These are phyloP conservation scores for Platycercus adscitus DNA, from an alignment of 2,113 vertebrate species.

Conservation along the genomic window DNA sequence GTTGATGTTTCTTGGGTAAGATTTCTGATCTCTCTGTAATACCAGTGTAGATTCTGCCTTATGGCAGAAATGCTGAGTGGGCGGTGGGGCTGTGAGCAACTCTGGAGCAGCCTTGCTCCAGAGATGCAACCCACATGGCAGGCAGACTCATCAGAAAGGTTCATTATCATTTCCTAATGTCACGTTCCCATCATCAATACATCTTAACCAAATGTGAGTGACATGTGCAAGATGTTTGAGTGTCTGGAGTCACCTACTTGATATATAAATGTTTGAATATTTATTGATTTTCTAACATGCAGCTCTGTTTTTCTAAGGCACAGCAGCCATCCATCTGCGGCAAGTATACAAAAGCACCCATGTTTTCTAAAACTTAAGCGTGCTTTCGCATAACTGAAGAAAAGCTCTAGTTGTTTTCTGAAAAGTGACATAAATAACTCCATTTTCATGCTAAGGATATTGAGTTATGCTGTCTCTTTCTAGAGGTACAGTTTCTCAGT, in stretches of 20 bases:
- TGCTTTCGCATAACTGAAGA: not conserved
- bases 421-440: constrained; percentile 32
- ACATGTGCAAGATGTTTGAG: not conserved
- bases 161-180: constrained; percentile 50
- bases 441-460: not conserved
- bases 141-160: constrained; percentile 4
- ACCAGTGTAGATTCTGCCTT: not conserved
- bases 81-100: not conserved
- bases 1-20: not conserved
- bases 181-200: not conserved
- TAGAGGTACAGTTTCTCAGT: not conserved
- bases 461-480: constrained; percentile 25
- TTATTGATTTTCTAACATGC: not conserved
- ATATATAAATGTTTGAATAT: constrained; percentile 36
- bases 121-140: not conserved
- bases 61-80: not conserved
- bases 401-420: not conserved
- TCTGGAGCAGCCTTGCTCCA: not conserved
- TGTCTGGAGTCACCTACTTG: constrained; percentile 30
- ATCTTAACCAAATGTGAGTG: not conserved
- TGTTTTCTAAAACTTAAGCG: constrained; percentile 2
- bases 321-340: constrained; percentile 4
- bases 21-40: not conserved
- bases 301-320: constrained; percentile 5
- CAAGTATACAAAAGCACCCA: not conserved